Conservation (phyloP, 2,113 vertebrate genomes). For the Vidua chalybeata region DNA sequence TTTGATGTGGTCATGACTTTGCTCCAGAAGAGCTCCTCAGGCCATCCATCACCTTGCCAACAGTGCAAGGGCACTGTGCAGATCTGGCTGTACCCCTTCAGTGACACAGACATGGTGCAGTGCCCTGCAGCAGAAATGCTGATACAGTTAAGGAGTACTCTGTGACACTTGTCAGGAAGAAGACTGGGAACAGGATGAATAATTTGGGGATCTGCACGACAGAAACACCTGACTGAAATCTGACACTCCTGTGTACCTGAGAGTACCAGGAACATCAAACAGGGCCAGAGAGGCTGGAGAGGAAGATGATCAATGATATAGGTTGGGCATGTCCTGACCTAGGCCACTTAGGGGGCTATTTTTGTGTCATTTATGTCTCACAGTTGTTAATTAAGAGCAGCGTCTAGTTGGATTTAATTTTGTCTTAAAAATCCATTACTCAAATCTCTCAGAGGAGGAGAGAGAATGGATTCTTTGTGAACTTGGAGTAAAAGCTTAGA, state of each 20-base stretch:
- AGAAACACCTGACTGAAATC: background rate
- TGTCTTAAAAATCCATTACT: background rate
- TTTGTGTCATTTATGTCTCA: background rate
- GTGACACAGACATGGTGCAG: background rate
- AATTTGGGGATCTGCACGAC: background rate
- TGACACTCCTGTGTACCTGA: background rate
- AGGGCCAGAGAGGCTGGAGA: background rate
- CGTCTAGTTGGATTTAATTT: background rate
- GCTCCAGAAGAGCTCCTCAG: background rate
- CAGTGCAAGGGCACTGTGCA: background rate
- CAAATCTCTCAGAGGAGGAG: background rate
- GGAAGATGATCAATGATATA: background rate
- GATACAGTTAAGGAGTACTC: background rate
- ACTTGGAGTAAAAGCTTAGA: background rate
- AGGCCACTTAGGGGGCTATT: background rate
- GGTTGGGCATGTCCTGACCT: background rate
- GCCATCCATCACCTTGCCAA: background rate
- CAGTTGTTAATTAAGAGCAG: background rate
- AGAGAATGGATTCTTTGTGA: background rate
- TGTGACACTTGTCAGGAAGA: background rate
- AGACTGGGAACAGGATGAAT: background rate
- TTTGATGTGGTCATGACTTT: background rate
- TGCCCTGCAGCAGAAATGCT: background rate
- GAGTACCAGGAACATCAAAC: background rate
- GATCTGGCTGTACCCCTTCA: background rate